These are phyloP conservation scores for Dicrostonyx torquatus DNA, from an alignment of 2,797 vertebrate species.

Conservation along the genomic window DNA sequence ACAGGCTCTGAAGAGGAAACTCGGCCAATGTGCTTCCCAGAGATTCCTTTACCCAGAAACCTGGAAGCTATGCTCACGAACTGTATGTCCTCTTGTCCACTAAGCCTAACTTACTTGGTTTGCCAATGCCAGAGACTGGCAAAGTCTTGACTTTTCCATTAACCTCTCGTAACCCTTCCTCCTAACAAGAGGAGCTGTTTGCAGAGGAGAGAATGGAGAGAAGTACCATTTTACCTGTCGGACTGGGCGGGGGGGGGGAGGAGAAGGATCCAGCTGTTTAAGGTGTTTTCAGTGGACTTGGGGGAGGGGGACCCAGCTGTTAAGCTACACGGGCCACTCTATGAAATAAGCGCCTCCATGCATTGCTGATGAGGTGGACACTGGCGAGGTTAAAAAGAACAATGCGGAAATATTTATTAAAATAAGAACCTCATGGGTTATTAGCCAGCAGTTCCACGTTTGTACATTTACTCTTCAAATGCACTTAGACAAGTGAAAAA, in stretches of 20 bases:
- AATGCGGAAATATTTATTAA: neutral
- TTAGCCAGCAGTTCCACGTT: neutral
- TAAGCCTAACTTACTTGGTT: neutral
- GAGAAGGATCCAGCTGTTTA: too few relatives aligned
- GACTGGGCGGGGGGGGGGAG: neutral
- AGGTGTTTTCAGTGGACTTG: too few relatives aligned
- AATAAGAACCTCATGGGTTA: neutral
- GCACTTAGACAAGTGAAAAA: conserved; percentile 36
- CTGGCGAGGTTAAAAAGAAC: neutral
- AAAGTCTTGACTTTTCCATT: neutral
- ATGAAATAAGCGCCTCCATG: neutral
- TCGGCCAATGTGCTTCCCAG: neutral
- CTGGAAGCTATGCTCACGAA: neutral
- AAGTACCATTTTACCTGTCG: neutral
- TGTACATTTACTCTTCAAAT: conserved; percentile 41
- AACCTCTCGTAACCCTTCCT: neutral
- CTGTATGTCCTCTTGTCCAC: neutral
- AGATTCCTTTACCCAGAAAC: neutral
- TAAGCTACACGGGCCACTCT: neutral
- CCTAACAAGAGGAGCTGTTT: conserved; percentile 21
- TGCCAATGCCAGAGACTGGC: neutral
- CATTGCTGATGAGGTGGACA: neutral
- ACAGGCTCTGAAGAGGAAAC: neutral
- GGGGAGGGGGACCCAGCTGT: too few relatives aligned
- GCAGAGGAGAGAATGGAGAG: conserved; percentile 9